phyloP scores from a whole-genome alignment of 2,888 invertebrate species.

The Bombylius discolor region DNA sequence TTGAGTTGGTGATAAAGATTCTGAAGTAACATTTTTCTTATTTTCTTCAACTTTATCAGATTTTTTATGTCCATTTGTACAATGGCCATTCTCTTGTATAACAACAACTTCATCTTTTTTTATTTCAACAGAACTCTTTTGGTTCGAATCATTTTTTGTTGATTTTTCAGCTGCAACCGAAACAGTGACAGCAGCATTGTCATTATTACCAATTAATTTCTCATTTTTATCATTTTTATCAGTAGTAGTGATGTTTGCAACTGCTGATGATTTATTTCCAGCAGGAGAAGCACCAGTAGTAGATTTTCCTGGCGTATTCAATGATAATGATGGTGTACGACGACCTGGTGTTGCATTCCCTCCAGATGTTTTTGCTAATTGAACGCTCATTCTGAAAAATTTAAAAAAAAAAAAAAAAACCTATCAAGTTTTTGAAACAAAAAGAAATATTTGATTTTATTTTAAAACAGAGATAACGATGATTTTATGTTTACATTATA shows the following conservation, averaged over 20 bases:
- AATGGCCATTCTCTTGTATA: not conserved
- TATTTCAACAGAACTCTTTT: no score
- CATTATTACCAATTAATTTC: not conserved
- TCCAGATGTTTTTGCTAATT: conserved; percentile 1
- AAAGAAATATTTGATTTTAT: no score
- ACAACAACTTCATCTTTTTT: not conserved
- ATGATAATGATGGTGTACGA: conserved; percentile 1
- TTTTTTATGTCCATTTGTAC: not conserved
- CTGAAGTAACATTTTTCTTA: not conserved
- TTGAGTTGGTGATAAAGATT: not conserved
- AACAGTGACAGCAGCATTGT: no score
- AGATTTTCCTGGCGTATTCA: not conserved
- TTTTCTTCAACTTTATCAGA: not conserved
- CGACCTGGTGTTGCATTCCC: not conserved
- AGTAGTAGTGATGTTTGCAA: not conserved
- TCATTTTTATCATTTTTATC: not conserved
- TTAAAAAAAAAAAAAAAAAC: not conserved
- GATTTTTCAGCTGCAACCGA: not conserved
- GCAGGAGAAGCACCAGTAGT: not conserved
- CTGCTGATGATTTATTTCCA: not conserved
- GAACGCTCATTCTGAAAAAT: conserved; percentile 3
- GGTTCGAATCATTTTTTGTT: no score
- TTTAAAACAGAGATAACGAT: no score
- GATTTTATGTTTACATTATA: no score
- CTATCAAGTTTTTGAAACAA: no score